A percentile compares a stretch with the other conserved stretches of the same genome.
These are phyloP conservation scores for Myotis lucifugus DNA, from an alignment of 2,113 vertebrate species.

Conservation along the genomic window DNA sequence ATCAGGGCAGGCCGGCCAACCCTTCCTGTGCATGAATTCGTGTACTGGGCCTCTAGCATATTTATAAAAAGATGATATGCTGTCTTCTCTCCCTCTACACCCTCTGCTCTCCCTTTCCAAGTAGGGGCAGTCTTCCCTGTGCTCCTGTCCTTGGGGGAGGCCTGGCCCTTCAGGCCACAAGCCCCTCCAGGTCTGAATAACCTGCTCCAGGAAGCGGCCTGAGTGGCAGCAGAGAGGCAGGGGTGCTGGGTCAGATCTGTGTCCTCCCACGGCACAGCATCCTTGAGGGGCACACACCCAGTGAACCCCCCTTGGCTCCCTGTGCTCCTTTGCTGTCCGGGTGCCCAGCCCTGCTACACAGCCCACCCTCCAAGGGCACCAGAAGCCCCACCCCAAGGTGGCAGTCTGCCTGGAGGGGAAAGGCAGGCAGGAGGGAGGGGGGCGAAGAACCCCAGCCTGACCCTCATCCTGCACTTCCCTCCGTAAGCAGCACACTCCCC, in stretches of 20 bases:
- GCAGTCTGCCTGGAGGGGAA: not conserved
- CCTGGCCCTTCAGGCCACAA: not conserved
- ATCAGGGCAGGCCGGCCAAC: too few species aligned
- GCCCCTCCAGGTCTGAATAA: not conserved
- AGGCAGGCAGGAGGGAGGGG: not conserved
- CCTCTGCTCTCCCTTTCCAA: not conserved
- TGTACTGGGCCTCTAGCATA: too few species aligned
- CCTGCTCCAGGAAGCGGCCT: not conserved
- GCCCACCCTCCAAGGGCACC: not conserved
- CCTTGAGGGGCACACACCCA: not conserved
- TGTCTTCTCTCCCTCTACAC: not conserved
- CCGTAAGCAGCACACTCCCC: too few species aligned
- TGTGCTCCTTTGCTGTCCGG: accelerated
- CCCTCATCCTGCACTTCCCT: not conserved
- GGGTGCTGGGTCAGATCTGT: not conserved
- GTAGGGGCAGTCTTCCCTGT: not conserved
- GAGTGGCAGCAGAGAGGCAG: not conserved
- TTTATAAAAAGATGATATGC: too few species aligned
- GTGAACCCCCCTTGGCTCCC: accelerated
- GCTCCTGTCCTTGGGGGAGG: not conserved
- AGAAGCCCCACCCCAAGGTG: not conserved
- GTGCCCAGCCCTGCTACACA: not conserved
- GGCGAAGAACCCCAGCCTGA: accelerated
- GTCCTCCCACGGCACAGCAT: not conserved
- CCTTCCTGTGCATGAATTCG: too few species aligned